Percentiles rank a stretch among this genome's conserved stretches.
phyloP scores from a whole-genome alignment of 2,797 vertebrate species.

The Dromococcyx pavoninus region DNA sequence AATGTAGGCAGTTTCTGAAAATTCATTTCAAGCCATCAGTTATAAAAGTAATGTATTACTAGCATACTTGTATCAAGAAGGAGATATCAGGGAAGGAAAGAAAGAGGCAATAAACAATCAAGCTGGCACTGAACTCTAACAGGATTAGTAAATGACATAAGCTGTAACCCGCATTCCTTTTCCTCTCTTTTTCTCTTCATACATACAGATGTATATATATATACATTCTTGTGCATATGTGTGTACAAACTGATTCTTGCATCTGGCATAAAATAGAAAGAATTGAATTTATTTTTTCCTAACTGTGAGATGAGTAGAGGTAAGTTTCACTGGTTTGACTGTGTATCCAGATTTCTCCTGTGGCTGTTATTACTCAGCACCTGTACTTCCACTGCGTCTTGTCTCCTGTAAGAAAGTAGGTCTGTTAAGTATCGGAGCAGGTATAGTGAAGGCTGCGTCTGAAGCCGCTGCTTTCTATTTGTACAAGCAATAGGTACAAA shows the following conservation, averaged over 20 bases:
- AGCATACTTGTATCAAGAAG: background rate
- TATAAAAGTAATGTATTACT: background rate
- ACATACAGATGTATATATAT: background rate
- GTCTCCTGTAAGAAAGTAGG: conserved; percentile 57
- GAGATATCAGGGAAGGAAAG: background rate
- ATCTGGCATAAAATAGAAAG: background rate
- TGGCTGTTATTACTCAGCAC: conserved; percentile 68
- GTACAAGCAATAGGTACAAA: conserved; percentile 64
- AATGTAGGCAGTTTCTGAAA: conserved; percentile 27
- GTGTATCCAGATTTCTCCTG: conserved; percentile 24
- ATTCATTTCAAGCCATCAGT: background rate
- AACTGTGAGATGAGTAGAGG: background rate
- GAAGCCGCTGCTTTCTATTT: conserved; percentile 58
- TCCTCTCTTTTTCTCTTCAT: background rate
- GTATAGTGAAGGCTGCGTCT: conserved; percentile 58
- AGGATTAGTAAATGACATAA: background rate
- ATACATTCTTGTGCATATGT: background rate
- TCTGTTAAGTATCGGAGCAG: conserved; percentile 74
- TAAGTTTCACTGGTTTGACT: conserved; percentile 15
- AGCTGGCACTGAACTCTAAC: background rate
- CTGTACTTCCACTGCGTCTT: conserved; percentile 73
- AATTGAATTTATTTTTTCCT: background rate
- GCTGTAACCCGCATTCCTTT: background rate
- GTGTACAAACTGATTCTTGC: background rate
- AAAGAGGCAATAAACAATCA: background rate